Percentiles rank a stretch among this genome's conserved stretches.
These are phyloP conservation scores for Caenorhabditis sp. DNA, from an alignment of 2,888 invertebrate genomes.

Conservation along the genomic window DNA sequence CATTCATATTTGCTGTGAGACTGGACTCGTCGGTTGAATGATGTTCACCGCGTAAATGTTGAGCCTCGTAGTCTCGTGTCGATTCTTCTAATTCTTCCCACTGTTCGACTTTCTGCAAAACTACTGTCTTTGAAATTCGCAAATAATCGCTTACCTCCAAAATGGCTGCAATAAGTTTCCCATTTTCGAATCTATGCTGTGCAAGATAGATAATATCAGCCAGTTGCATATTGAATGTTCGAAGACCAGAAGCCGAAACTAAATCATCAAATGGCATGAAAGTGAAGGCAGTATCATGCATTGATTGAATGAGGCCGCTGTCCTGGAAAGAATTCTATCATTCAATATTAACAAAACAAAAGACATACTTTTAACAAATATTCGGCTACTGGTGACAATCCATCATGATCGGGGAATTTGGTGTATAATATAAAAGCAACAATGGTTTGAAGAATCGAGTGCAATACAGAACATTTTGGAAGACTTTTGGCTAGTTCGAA, in stretches of 20 bases:
- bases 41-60: not conserved
- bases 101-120: constrained; percentile 9
- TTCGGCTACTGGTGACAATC: constrained; percentile 41
- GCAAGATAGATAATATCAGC: constrained; percentile 31
- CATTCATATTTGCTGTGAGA: not conserved
- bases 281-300: constrained; percentile 25
- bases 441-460: constrained; percentile 47
- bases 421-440: constrained; percentile 47
- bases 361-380: constrained; percentile 41
- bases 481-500: constrained; percentile 36
- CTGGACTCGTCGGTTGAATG: not conserved
- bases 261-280: constrained; percentile 12
- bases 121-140: no score
- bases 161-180: not conserved
- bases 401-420: constrained; percentile 5
- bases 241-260: constrained; percentile 24
- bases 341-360: not conserved
- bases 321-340: constrained; percentile 7
- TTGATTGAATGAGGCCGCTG: constrained; percentile 23
- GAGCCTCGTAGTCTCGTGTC: constrained; percentile 8
- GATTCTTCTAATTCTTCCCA: constrained; percentile 30
- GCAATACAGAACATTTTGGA: constrained; percentile 49
- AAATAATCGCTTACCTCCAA: constrained; percentile 3
- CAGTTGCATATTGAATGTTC: constrained; percentile 42
- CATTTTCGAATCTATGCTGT: not conserved